phyloP scores from a whole-genome alignment of 2,797 vertebrate genomes.

The Chromis chromis region DNA sequence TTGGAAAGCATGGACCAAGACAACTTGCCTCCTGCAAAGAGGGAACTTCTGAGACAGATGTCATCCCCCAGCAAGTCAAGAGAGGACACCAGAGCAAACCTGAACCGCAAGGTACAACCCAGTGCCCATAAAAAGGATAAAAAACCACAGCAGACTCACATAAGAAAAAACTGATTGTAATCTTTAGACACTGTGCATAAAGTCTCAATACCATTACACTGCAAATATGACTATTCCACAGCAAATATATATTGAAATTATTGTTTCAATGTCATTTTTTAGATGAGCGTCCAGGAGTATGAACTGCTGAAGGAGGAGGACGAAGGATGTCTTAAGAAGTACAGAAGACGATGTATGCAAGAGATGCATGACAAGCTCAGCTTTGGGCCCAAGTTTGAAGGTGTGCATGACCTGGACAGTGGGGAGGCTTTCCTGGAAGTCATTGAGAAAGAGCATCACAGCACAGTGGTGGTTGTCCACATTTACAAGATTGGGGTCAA shows the following conservation, averaged over 20 bases:
- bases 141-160: not conserved
- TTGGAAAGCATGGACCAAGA: constrained; percentile 93
- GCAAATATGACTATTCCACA: not conserved
- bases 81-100: constrained; percentile 84
- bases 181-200: not conserved
- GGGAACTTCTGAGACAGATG: constrained; percentile 95
- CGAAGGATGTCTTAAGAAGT: constrained; percentile 91
- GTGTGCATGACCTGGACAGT: constrained; percentile 89
- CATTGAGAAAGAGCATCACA: constrained; percentile 93
- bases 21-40: constrained; percentile 87
- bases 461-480: constrained; percentile 92
- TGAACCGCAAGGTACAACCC: constrained; percentile 90
- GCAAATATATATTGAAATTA: not conserved
- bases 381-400: constrained; percentile 92
- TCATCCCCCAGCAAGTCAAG: constrained; percentile 88
- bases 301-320: constrained; percentile 94
- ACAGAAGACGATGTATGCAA: constrained; percentile 95
- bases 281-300: constrained; percentile 98
- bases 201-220: not conserved
- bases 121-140: not conserved
- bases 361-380: constrained; percentile 97
- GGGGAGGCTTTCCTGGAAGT: constrained; percentile 91
- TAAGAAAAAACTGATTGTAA: not conserved
- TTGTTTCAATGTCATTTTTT: constrained; percentile 37
- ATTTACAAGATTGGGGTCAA: constrained; percentile 91